A percentile compares a stretch with the other conserved stretches of the same genome.
These are phyloP conservation scores for Sebastes trivittatus DNA, from an alignment of 2,797 vertebrate species.

Conservation along the genomic window DNA sequence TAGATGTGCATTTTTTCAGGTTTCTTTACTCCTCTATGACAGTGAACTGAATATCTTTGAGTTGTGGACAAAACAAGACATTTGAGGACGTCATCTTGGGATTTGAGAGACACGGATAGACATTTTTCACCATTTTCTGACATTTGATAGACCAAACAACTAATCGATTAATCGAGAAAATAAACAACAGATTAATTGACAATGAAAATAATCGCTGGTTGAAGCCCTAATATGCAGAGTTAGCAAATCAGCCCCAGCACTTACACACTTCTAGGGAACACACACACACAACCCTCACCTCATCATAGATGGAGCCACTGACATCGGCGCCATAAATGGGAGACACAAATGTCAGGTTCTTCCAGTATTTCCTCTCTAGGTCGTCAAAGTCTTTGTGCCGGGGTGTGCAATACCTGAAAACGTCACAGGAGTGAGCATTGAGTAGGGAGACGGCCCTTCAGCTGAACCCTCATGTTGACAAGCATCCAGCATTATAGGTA, in stretches of 20 bases:
- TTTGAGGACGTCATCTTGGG: too few species aligned
- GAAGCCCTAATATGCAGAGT: neutral
- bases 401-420: constrained; percentile 93
- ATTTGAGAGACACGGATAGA: too few species aligned
- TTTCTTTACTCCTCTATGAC: too few species aligned
- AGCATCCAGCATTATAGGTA: neutral
- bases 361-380: constrained; percentile 98
- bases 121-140: too few species aligned
- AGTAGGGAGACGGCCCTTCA: neutral
- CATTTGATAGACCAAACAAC: too few species aligned
- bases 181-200: too few species aligned
- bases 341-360: constrained; percentile 96
- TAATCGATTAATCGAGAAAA: too few species aligned
- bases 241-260: neutral
- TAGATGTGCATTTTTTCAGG: too few species aligned
- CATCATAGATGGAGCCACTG: constrained; percentile 94
- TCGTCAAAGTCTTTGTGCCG: constrained; percentile 97
- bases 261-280: neutral
- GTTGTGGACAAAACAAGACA: too few species aligned
- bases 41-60: too few species aligned
- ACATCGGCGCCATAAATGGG: constrained; percentile 98
- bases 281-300: constrained; percentile 77
- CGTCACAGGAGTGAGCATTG: neutral
- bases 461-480: neutral
- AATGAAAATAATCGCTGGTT: too few species aligned